Evolutionary conservation across 2,113 vertebrate species (phyloP).

Genomic region (Centrocercus urophasianus): DNA sequence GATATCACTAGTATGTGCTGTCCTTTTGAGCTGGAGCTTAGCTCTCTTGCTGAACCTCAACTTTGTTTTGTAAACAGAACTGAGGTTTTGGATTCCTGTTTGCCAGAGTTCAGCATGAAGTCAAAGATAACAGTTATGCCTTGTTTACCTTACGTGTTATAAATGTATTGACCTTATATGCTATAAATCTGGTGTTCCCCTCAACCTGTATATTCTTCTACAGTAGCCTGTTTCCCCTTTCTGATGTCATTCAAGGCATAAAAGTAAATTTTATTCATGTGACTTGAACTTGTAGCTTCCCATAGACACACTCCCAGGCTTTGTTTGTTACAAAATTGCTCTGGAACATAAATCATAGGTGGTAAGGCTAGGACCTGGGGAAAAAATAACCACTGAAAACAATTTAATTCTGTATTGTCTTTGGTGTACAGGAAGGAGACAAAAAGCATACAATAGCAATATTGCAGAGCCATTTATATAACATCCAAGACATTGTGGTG

Average conservation of each 20-base stretch:
- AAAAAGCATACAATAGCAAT: not conserved
- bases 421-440: not conserved
- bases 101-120: not conserved
- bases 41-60: not conserved
- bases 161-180: not conserved
- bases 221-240: not conserved
- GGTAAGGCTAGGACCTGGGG: not conserved
- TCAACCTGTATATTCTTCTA: not conserved
- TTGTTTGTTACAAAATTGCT: not conserved
- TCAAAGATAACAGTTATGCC: not conserved
- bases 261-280: not conserved
- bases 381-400: not conserved
- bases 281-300: not conserved
- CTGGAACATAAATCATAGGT: not conserved
- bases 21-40: not conserved
- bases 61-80: not conserved
- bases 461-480: not conserved
- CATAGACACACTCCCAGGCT: not conserved
- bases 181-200: not conserved
- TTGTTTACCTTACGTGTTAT: not conserved
- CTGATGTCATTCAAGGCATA: not conserved
- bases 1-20: not conserved
- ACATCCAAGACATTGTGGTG: not conserved
- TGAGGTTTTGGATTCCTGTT: not conserved
- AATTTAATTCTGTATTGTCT: slow-evolving; percentile 36